Base-by-base conservation (phyloP, 1,140 invertebrate genomes). In the Oscheius sp. region DNA sequence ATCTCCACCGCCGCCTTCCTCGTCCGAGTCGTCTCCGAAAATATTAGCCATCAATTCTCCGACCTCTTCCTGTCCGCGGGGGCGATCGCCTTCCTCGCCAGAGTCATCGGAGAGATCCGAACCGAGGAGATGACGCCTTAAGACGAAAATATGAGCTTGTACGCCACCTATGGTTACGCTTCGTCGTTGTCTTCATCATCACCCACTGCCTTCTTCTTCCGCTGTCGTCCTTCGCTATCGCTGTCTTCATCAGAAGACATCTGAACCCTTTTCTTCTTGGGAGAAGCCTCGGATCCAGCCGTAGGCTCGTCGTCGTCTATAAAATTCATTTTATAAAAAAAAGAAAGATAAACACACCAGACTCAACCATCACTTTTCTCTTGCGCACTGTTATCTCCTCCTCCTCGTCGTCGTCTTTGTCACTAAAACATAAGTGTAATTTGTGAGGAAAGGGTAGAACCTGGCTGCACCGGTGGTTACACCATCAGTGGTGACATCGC, bases 21-120 rank as follows among this genome's bases (percentile, higher is more conserved):
- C 69, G 13, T 45, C 64, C 45, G 52, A 68, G 29, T 75, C 65
- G 20, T 76, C 77, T 26, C 79, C 79, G 42, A 80, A 80, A 66
- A 80, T 80, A 32, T 80, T 74, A 28, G 59, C 66, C 74, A 80
- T 81, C 23, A 63, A 26, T 63, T 63, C 61, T 13, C 61, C 23
- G 18, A 63, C 61, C 32, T 63, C 61, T 34, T 63, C 61, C 29
- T 26, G 18, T 34, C 61, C 18, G 10, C 35, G 31, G 4, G 26
- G 10, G 15, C 15, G 42, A 18, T 45, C 42, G n/a, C 36, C 61
- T 10, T 63, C 61, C 31, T 63, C 35, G 61, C 26, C 61, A 26
- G 61, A 63, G 35, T 63, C 36, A 32, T 63, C 61, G 10, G 61
- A 63, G 10, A 10, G 61, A 34, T 63, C 61, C 18, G 61, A 63